Evolutionary conservation across 1,140 invertebrate genomes (phyloP), one percentile per base, ranked within the genome.

Genomic region (Drosophila pseudoananassae): DNA sequence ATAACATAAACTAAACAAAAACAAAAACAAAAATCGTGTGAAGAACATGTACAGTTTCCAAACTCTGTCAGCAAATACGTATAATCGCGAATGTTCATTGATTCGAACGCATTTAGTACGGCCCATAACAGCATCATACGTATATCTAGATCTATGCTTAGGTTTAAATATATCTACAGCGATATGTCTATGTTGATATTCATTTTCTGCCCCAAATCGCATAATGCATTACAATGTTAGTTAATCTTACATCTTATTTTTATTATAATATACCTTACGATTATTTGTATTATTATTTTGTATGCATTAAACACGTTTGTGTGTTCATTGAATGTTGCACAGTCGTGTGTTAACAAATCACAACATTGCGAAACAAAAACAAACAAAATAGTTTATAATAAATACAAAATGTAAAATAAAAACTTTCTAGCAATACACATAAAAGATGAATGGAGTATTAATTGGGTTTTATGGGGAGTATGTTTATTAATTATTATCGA

Each of bases 251-350:
- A 64, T 71, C 64, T 60, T 36, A 69, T 55, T 38, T 77, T 84
- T 59, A 72, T 45, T 10, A 20, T 20, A 20, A 2, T 20, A 20
- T 20, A 20, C 29, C 51, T 71, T 71, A 71, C 71, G 59, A 74
- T 87, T 71, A 87, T 87, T 81, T 87, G 78, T 85, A 87, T 82
- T 85, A 81, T 82, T 82, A 82, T 82, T 85, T 87, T 75, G 60
- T 87, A 87, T 75, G 69, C 82, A 84, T 78, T 81, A 78, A 82
- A 80, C 71, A 80, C 73, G 36, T 56, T 55, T 75, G 61, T 85
- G 82, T 87, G 82, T 87, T 85, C 82, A 85, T 64, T 54, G 63
- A 78, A 78, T 54, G 68, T 87, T 87, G 78, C 78, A 65, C 69
- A 63, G 69, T 73, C 50, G 61, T 71, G 73, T 75, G 76, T 72